These are phyloP conservation scores for Hydrolagus affinis DNA, from an alignment of 2,113 vertebrate species.

Conservation along the genomic window DNA sequence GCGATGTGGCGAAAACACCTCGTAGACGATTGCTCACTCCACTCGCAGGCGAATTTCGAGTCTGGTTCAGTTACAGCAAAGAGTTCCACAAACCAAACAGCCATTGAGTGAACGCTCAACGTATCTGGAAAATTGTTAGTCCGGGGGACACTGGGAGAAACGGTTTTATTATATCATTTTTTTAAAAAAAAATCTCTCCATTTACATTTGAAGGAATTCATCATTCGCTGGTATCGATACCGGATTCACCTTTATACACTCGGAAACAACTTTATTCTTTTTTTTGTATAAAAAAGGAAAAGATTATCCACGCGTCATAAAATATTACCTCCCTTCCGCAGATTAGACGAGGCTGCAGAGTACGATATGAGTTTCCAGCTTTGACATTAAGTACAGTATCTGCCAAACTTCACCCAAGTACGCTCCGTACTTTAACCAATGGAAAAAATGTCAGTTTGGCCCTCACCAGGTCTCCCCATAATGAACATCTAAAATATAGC, in stretches of 20 bases:
- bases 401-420: neutral
- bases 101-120: too few species aligned
- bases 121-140: too few species aligned
- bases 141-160: too few species aligned
- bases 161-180: too few species aligned
- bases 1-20: too few species aligned
- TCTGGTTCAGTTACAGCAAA: too few species aligned
- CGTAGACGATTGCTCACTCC: too few species aligned
- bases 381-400: neutral
- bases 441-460: slow-evolving; percentile 28
- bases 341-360: neutral
- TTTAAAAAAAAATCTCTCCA: too few species aligned
- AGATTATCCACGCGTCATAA: neutral
- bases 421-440: neutral
- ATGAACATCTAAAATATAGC: slow-evolving; percentile 30
- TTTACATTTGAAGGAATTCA: too few species aligned
- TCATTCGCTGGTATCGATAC: too few species aligned
- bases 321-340: neutral
- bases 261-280: neutral
- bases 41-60: too few species aligned
- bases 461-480: slow-evolving; percentile 3
- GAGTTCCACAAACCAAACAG: too few species aligned
- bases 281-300: neutral
- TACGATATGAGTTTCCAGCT: neutral
- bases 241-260: neutral